phyloP scores from a whole-genome alignment of 2,888 invertebrate species.

The Branchinecta sandiegonensis region DNA sequence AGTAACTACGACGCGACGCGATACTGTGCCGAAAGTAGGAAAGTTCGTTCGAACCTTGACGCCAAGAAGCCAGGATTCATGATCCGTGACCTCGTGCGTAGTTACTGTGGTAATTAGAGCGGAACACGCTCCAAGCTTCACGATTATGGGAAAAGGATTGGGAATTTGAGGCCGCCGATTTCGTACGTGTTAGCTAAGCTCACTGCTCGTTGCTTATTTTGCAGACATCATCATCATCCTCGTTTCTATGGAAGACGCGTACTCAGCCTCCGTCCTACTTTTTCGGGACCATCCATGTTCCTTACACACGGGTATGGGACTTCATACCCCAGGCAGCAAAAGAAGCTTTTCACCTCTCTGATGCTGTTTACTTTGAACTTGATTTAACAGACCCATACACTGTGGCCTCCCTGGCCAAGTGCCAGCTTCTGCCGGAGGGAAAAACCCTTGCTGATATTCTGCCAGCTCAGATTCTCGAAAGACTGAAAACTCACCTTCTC shows the following conservation, averaged over 20 bases:
- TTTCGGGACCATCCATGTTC: constrained; percentile 44
- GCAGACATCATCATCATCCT: constrained; percentile 23
- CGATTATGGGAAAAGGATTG: no score
- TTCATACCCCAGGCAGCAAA: constrained; percentile 39
- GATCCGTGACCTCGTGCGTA: no score
- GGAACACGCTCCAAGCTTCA: no score
- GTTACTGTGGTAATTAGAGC: no score
- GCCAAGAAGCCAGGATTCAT: no score
- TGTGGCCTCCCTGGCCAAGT: constrained; percentile 36
- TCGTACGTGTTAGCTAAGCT: background rate
- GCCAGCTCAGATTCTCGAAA: constrained; percentile 35
- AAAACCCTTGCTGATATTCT: constrained; percentile 34
- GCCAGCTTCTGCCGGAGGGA: constrained; percentile 36
- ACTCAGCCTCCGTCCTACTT: constrained; percentile 35
- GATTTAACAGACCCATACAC: constrained; percentile 40
- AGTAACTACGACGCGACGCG: no score
- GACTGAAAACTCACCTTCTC: constrained; percentile 37
- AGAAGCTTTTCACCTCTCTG: constrained; percentile 36
- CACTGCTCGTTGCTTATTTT: constrained; percentile 24
- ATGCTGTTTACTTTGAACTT: constrained; percentile 41
- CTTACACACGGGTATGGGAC: constrained; percentile 42
- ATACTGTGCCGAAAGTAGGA: no score
- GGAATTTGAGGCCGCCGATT: no score
- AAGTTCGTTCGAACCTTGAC: no score
- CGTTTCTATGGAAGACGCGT: constrained; percentile 29